Percentiles rank a stretch among this genome's conserved stretches.
Evolutionary conservation across 2,888 invertebrate genomes (phyloP).

Genomic region (Eubasilissa splendida): DNA sequence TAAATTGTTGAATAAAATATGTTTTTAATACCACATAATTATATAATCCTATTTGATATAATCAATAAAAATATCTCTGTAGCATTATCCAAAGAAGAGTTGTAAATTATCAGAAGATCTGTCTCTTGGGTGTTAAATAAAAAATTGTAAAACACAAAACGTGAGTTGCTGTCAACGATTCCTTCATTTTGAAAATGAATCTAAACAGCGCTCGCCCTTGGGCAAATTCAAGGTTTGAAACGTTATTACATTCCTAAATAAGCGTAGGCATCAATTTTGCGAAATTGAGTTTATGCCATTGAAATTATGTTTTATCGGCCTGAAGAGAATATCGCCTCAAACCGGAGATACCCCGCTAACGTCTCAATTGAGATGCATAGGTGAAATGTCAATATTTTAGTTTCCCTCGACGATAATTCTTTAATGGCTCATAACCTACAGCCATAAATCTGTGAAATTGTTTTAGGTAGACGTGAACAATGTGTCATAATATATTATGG

Average conservation of each 20-base stretch:
- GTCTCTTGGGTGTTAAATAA: too few relatives aligned
- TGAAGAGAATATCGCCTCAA: not conserved
- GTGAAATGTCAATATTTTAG: constrained; percentile 48
- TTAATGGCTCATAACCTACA: constrained; percentile 24
- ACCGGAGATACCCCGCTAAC: constrained; percentile 30
- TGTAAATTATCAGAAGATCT: too few relatives aligned
- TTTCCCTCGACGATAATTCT: constrained; percentile 17
- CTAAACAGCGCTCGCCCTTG: not conserved
- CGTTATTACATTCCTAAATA: constrained; percentile 26
- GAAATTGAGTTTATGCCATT: constrained; percentile 27
- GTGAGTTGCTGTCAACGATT: too few relatives aligned
- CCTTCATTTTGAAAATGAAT: not conserved
- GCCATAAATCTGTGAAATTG: constrained; percentile 24
- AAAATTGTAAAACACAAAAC: too few relatives aligned
- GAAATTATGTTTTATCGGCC: constrained; percentile 27
- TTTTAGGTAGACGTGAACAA: constrained; percentile 24
- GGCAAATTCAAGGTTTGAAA: constrained; percentile 30
- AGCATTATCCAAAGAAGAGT: too few relatives aligned
- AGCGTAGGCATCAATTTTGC: constrained; percentile 36
- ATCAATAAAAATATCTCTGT: too few relatives aligned
- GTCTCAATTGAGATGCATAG: constrained; percentile 41
- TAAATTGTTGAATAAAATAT: too few relatives aligned
- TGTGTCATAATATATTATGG: constrained; percentile 12
- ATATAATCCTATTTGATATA: too few relatives aligned
- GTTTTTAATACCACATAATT: too few relatives aligned